Conservation (phyloP, 2,888 invertebrate species). For the Pristionchus maxplancki region DNA sequence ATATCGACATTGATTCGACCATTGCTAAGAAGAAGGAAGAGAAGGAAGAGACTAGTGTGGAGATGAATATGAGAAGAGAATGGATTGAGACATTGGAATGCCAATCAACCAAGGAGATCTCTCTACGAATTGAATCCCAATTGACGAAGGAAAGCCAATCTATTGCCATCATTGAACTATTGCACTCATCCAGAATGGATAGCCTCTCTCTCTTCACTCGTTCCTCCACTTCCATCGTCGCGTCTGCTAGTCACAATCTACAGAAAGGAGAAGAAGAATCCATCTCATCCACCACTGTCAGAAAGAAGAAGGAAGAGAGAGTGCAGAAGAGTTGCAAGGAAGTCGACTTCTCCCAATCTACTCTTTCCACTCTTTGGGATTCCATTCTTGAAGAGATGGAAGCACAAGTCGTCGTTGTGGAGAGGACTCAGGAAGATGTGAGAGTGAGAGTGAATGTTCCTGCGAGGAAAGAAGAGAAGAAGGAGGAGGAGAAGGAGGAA, state of each 20-base stretch:
- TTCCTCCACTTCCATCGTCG: background rate
- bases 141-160: slow-evolving; percentile 7
- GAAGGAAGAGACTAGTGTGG: slow-evolving; percentile 59
- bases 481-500: background rate
- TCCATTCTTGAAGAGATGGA: slow-evolving; percentile 68
- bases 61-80: slow-evolving; percentile 55
- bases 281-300: slow-evolving; percentile 17
- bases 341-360: slow-evolving; percentile 30
- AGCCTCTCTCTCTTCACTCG: background rate
- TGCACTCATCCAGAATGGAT: background rate
- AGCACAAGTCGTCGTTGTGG: slow-evolving; percentile 62
- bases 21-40: slow-evolving; percentile 66
- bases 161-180: background rate
- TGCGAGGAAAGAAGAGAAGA: slow-evolving; percentile 34
- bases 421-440: slow-evolving; percentile 62
- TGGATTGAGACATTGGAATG: slow-evolving; percentile 63
- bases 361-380: slow-evolving; percentile 65
- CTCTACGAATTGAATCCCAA: background rate
- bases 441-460: slow-evolving; percentile 55
- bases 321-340: background rate
- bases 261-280: background rate
- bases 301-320: slow-evolving; percentile 24
- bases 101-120: slow-evolving; percentile 55
- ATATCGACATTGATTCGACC: slow-evolving; percentile 60
- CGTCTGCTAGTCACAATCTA: background rate